Evolutionary conservation across 2,797 vertebrate species (phyloP).

Genomic region (Melanotaenia boesemani): DNA sequence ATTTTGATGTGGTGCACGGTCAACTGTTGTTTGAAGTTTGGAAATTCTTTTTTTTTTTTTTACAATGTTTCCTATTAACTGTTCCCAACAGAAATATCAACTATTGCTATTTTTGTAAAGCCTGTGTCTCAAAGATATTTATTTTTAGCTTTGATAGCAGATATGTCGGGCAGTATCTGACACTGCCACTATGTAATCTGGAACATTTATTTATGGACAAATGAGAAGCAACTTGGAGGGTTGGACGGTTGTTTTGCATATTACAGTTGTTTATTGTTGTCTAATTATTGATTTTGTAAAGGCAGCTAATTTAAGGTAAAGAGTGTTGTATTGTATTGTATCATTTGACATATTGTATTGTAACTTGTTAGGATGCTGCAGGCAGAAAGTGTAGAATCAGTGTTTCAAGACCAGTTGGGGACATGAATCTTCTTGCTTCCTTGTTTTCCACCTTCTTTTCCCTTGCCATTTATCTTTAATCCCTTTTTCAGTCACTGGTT

Average conservation of each 20-base stretch:
- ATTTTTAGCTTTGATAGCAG: background rate
- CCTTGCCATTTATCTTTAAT: background rate
- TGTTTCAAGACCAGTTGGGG: background rate
- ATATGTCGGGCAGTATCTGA: background rate
- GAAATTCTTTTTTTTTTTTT: background rate
- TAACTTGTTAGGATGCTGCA: background rate
- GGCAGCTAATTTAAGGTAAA: background rate
- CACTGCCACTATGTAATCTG: background rate
- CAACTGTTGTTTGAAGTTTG: constrained; percentile 4
- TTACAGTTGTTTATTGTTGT: background rate
- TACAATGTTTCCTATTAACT: background rate
- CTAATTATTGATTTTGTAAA: background rate
- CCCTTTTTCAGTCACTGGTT: background rate
- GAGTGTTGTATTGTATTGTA: no score
- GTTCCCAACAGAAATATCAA: background rate
- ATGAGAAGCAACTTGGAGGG: background rate
- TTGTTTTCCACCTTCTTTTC: background rate
- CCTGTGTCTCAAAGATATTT: background rate
- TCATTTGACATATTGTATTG: background rate
- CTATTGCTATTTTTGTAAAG: background rate
- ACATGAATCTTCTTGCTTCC: background rate
- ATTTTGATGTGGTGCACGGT: constrained; percentile 16
- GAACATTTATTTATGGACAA: constrained; percentile 12
- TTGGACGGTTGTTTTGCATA: background rate
- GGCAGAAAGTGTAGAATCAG: background rate